Evolutionary conservation across 2,113 vertebrate genomes (phyloP), one percentile per base, ranked within the genome.

Genomic region (Chaetodon auriga): DNA sequence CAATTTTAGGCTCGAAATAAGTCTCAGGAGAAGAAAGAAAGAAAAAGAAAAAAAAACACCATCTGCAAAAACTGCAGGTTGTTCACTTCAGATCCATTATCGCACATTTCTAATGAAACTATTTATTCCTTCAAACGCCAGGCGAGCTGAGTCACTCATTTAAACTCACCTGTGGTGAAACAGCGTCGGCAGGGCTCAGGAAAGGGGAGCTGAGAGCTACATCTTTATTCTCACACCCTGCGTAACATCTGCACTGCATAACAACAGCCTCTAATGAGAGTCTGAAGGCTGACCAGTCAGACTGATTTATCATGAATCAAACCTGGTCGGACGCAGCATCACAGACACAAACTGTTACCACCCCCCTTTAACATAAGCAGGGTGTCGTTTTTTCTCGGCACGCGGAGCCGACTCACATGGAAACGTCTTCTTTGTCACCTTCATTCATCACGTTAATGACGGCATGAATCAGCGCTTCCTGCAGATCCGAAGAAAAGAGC

Each of bases 121-220:
- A n/a, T 83, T 71, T 58, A 30, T 68, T 75, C 21, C 49, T 23
- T 55, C 13, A 25, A 41, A 65, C 8, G 4, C 16, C 35, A 58
- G 36, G 5, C 7, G 5, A 65, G 78, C 58, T 45, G 80, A 85
- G 70, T 79, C 79, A 80, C 60, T 62, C 54, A 63, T 86, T 85
- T 70, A 81, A 76, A 73, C 76, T 38, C 69, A 64, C 57, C 35
- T 70, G 75, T 13, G 48, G 6, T 45, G 38, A 51, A 78, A 58
- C 18, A n/a, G 57, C 13, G 9, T 38, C 16, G 41, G 70, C 74
- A 75, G 43, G 8, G 30, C 70, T 75, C n/a, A 35, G 60, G 63
- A 61, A 36, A 69, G 5, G 36, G 18, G 13, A 54, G 3, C 41
- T 73, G 43, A 45, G 60, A 12, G 21, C 73, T 55, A 38, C 2